Conservation (phyloP, 2,113 vertebrate genomes). For the Tylochromis polylepis region DNA sequence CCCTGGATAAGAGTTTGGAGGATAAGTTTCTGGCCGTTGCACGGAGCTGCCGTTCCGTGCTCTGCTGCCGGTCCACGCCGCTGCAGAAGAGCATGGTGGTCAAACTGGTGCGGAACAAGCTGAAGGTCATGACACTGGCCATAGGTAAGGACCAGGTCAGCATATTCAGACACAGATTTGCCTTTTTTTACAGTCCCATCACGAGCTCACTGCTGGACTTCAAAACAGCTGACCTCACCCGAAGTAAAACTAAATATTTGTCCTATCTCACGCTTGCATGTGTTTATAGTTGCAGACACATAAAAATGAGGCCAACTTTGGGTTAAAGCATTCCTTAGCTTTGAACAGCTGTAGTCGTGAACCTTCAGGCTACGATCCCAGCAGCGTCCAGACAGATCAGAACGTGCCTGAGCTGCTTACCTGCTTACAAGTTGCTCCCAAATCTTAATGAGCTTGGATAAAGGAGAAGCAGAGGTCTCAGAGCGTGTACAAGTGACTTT, state of each 20-base stretch:
- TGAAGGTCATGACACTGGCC: slow-evolving; percentile 95
- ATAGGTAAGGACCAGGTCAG: slow-evolving; percentile 75
- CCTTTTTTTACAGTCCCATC: not conserved
- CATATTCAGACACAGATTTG: not conserved
- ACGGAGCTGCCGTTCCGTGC: slow-evolving; percentile 84
- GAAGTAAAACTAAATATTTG: not conserved
- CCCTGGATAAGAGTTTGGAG: slow-evolving; percentile 84
- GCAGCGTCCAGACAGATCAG: not conserved
- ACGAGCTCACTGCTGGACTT: not conserved
- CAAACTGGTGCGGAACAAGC: slow-evolving; percentile 91
- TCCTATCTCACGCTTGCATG: not conserved
- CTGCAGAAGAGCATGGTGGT: slow-evolving; percentile 98
- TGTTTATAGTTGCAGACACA: not conserved
- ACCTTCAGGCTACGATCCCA: not conserved
- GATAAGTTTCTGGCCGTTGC: slow-evolving; percentile 90
- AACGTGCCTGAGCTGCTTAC: not conserved
- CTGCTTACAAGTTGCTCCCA: not conserved
- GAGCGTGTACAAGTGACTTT: not conserved
- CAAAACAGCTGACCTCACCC: not conserved
- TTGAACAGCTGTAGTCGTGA: not conserved
- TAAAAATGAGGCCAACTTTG: not conserved
- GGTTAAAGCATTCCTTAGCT: not conserved
- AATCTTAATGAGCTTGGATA: not conserved
- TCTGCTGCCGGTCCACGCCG: slow-evolving; percentile 93
- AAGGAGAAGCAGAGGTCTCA: not conserved